Percentiles rank a stretch among this genome's conserved stretches.
These are phyloP conservation scores for Atrichornis clamosus DNA, from an alignment of 2,113 vertebrate species.

Conservation along the genomic window DNA sequence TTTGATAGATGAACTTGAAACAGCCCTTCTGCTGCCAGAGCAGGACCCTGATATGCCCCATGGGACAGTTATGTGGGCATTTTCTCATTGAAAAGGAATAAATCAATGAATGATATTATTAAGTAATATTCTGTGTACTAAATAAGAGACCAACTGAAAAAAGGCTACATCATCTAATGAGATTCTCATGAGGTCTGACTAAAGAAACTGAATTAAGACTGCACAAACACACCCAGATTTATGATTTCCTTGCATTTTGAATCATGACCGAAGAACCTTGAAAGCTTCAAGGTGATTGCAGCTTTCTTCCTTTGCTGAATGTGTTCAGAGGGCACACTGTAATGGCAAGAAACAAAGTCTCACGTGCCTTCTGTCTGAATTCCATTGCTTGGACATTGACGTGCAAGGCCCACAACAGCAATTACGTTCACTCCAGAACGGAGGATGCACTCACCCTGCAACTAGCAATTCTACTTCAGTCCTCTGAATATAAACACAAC, in stretches of 20 bases:
- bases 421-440: neutral
- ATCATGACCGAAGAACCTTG: neutral
- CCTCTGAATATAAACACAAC: neutral
- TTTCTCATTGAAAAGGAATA: neutral
- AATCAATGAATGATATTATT: neutral
- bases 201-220: neutral
- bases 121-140: neutral
- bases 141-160: neutral
- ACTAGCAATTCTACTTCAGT: neutral
- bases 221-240: neutral
- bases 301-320: neutral
- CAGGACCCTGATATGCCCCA: neutral
- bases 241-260: neutral
- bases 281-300: neutral
- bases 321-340: neutral
- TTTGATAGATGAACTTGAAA: neutral
- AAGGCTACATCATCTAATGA: neutral
- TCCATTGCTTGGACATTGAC: neutral
- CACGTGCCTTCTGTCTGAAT: neutral
- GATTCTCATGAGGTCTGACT: neutral
- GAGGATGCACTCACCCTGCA: neutral
- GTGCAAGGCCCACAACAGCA: neutral
- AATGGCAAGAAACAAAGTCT: neutral
- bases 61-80: neutral
- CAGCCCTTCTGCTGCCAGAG: neutral